Evolutionary conservation across 2,113 vertebrate species (phyloP).

Genomic region (Sclerurus mexicanus): DNA sequence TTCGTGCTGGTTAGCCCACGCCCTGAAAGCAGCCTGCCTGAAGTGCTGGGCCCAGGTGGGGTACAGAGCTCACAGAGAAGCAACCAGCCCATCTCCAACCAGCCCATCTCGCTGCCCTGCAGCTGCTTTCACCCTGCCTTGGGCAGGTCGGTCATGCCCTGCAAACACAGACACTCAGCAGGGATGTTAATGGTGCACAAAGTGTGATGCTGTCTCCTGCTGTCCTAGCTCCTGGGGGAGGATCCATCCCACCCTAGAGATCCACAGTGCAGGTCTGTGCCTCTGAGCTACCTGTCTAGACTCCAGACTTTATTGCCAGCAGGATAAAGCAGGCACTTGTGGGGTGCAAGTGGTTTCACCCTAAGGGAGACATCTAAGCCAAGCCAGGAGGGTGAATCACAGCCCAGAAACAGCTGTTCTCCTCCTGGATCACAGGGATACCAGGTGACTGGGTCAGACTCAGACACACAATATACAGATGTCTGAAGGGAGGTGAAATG

Average conservation of each 20-base stretch:
- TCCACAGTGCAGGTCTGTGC: not conserved
- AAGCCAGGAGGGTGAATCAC: constrained; percentile 46
- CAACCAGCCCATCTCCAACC: too few species aligned
- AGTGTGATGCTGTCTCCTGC: not conserved
- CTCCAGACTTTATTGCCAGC: not conserved
- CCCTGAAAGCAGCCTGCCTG: not conserved
- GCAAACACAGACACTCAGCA: not conserved
- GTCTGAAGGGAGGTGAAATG: not conserved
- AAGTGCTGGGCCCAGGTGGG: not conserved
- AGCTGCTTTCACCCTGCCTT: not conserved
- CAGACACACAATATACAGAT: not conserved
- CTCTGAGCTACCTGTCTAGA: constrained; percentile 52
- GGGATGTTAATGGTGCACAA: not conserved
- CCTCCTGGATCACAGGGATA: not conserved
- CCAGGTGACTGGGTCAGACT: not conserved
- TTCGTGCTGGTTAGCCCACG: not conserved
- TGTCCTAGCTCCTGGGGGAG: not conserved
- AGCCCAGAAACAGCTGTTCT: not conserved
- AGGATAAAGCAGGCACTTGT: not conserved
- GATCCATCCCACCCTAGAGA: not conserved
- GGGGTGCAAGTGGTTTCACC: not conserved
- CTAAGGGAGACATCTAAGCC: not conserved
- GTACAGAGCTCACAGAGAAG: not conserved
- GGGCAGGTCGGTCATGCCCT: not conserved
- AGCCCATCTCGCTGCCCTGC: not conserved